phyloP scores from a whole-genome alignment of 2,888 invertebrate species.

The Nomada hirtipes region DNA sequence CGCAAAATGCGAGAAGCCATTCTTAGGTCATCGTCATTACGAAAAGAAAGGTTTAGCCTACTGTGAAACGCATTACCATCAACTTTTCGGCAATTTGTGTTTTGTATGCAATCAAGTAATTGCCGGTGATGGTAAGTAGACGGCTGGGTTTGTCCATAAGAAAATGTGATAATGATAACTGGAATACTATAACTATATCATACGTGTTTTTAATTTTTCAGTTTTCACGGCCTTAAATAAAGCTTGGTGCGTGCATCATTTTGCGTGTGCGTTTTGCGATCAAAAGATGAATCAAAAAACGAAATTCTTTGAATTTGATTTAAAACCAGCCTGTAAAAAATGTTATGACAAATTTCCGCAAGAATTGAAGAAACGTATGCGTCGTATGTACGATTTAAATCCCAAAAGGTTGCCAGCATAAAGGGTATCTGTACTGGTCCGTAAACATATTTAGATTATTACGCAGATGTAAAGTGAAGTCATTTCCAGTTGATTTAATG shows the following conservation, averaged over 20 bases:
- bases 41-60: slow-evolving; percentile 99
- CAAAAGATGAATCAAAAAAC: slow-evolving; percentile 97
- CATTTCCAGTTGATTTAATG: slow-evolving; percentile 13
- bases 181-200: not conserved
- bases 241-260: slow-evolving; percentile 99
- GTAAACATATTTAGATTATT: not conserved
- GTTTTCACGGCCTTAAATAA: slow-evolving; percentile 99
- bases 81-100: slow-evolving; percentile 99
- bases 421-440: slow-evolving; percentile 57
- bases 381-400: slow-evolving; percentile 94
- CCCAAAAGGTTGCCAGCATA: slow-evolving; percentile 85
- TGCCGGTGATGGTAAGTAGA: slow-evolving; percentile 94
- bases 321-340: slow-evolving; percentile 99
- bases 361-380: slow-evolving; percentile 96
- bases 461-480: not conserved
- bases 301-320: slow-evolving; percentile 99
- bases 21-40: slow-evolving; percentile 99
- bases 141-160: not conserved
- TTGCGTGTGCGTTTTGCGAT: slow-evolving; percentile 98
- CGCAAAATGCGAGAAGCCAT: slow-evolving; percentile 99
- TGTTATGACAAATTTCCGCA: slow-evolving; percentile 98
- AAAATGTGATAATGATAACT: slow-evolving; percentile 2
- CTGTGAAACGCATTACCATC: slow-evolving; percentile 99
- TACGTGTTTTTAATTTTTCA: slow-evolving; percentile 84
- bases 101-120: slow-evolving; percentile 99